A percentile compares a stretch with the other conserved stretches of the same genome.
Conservation (phyloP, 2,888 invertebrate genomes). For the Willowsia nigromaculata region DNA sequence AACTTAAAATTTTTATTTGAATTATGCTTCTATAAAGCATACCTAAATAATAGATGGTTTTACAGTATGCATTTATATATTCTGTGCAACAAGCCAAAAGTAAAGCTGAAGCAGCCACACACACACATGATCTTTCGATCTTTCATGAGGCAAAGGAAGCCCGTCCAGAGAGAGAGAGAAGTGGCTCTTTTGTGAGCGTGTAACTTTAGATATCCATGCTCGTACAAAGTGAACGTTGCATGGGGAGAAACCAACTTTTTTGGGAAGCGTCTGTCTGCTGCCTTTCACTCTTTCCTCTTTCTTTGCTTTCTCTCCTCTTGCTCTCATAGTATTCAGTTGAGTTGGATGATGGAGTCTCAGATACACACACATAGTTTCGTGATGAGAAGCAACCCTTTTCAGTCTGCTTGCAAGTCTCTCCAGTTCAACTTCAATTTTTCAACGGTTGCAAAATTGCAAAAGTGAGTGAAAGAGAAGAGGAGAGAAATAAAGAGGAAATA, state of each 20-base stretch:
- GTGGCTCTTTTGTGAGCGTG: constrained; percentile 34
- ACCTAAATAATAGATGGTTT: neutral
- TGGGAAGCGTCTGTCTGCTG: constrained; percentile 37
- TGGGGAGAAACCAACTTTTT: constrained; percentile 41
- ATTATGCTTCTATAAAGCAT: too few species aligned
- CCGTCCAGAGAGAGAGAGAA: neutral
- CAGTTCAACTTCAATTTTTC: constrained; percentile 63
- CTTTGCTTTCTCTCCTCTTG: neutral
- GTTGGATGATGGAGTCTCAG: constrained; percentile 54
- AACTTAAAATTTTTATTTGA: too few species aligned
- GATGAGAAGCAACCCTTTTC: constrained; percentile 67
- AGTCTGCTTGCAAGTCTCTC: constrained; percentile 64
- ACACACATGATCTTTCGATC: constrained; percentile 64
- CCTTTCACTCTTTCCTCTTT: constrained; percentile 31
- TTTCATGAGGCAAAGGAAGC: constrained; percentile 11
- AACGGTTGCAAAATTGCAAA: neutral
- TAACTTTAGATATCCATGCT: neutral
- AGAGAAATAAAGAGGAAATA: neutral
- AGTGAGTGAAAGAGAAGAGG: neutral
- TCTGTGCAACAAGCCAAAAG: constrained; percentile 63
- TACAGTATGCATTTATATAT: neutral
- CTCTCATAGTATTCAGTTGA: neutral
- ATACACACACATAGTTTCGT: constrained; percentile 58
- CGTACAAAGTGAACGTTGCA: constrained; percentile 3
- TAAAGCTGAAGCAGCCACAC: neutral